A percentile compares a stretch with the other conserved stretches of the same genome.
Evolutionary conservation across 2,888 invertebrate species (phyloP).

Genomic region (Atherix ibis): DNA sequence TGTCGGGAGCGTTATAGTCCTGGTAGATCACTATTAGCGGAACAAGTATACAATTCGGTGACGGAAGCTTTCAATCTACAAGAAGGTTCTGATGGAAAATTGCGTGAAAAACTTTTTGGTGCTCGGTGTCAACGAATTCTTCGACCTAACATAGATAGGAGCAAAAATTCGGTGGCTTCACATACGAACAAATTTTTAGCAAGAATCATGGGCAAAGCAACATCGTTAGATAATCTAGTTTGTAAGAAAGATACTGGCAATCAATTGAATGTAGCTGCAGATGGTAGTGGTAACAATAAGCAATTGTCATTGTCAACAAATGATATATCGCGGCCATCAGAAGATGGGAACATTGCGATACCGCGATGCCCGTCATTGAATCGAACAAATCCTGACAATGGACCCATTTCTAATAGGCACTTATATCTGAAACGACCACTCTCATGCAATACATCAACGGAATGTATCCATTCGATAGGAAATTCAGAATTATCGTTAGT

Average conservation of each 20-base stretch:
- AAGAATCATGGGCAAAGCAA: slow-evolving; percentile 34
- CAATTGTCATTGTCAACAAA: slow-evolving; percentile 31
- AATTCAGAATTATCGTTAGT: too few relatives aligned
- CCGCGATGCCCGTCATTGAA: slow-evolving; percentile 11
- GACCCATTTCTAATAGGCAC: slow-evolving; percentile 1
- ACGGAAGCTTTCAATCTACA: slow-evolving; percentile 35
- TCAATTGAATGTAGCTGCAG: slow-evolving; percentile 10
- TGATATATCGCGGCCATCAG: slow-evolving; percentile 30
- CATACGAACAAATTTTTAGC: slow-evolving; percentile 36
- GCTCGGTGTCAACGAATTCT: slow-evolving; percentile 13
- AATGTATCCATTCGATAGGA: slow-evolving; percentile 6
- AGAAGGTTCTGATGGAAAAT: slow-evolving; percentile 28
- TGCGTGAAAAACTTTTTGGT: slow-evolving; percentile 35
- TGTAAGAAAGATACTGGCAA: slow-evolving; percentile 14
- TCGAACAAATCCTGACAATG: slow-evolving; percentile 7
- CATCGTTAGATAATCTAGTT: slow-evolving; percentile 34
- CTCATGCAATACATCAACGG: slow-evolving; percentile 11
- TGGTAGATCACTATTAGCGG: slow-evolving; percentile 37
- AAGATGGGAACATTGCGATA: slow-evolving; percentile 8
- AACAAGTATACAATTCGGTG: slow-evolving; percentile 38
- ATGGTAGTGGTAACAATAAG: slow-evolving; percentile 23
- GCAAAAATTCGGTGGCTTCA: slow-evolving; percentile 15
- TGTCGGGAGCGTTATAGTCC: slow-evolving; percentile 40
- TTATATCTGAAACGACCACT: slow-evolving; percentile 9
- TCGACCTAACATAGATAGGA: slow-evolving; percentile 10